Evolutionary conservation across 1,140 invertebrate genomes (phyloP).

Genomic region (Calliphora vicina): DNA sequence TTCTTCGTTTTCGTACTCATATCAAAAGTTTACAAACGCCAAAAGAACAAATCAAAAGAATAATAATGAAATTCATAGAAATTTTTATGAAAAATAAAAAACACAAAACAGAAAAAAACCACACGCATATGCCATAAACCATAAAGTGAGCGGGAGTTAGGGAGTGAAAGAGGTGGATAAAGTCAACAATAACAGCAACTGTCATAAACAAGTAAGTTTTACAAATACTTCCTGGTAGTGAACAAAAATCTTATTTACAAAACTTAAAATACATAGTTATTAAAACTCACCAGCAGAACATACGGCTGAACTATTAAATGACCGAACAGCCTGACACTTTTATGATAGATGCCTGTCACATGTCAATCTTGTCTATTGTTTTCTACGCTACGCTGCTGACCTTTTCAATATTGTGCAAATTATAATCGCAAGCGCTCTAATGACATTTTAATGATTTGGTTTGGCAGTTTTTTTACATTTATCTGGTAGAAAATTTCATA

Average conservation of each 20-base stretch:
- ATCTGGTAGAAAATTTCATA: no score
- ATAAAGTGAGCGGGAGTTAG: neutral
- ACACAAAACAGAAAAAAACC: no score
- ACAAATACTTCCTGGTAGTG: conserved; percentile 10
- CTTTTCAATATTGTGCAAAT: neutral
- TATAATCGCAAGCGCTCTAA: neutral
- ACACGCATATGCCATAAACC: neutral
- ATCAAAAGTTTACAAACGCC: neutral
- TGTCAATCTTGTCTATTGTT: neutral
- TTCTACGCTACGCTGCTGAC: neutral
- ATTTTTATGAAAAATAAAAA: neutral
- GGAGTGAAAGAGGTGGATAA: neutral
- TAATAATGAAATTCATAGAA: conserved; percentile 14
- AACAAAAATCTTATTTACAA: neutral
- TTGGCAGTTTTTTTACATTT: neutral
- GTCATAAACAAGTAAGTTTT: neutral
- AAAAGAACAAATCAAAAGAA: conserved; percentile 10
- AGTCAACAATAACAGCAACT: neutral
- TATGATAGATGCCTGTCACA: neutral
- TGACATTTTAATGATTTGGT: conserved; percentile 23
- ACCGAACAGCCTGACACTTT: neutral
- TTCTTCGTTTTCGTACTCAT: neutral
- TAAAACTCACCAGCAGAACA: neutral
- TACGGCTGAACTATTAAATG: neutral
- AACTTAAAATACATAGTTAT: neutral